Evolutionary conservation across 2,888 invertebrate species (phyloP).

Genomic region (Erebia ligea): DNA sequence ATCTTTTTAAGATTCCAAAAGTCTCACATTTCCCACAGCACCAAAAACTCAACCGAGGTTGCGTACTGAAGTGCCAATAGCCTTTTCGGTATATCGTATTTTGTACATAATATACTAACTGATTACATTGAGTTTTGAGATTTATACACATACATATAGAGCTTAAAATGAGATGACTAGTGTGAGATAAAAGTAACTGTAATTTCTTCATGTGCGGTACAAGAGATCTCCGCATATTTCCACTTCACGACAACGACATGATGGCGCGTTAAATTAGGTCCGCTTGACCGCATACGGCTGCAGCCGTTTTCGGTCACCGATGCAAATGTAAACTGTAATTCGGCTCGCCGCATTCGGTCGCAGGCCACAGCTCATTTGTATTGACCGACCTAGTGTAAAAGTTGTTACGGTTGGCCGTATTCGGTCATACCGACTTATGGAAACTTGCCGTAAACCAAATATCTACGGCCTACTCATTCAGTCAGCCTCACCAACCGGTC

Average conservation of each 20-base stretch:
- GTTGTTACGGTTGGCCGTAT: too few relatives aligned
- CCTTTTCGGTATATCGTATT: slow-evolving; percentile 31
- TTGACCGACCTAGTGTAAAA: too few relatives aligned
- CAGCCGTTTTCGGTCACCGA: too few relatives aligned
- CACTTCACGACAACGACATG: slow-evolving; percentile 17
- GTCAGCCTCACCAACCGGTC: too few relatives aligned
- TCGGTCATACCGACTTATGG: too few relatives aligned
- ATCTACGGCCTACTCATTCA: too few relatives aligned
- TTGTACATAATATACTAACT: slow-evolving; percentile 21
- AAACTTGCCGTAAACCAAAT: too few relatives aligned
- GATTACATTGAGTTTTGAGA: slow-evolving; percentile 8
- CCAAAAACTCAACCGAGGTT: slow-evolving; percentile 22
- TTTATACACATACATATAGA: background rate
- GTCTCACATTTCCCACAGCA: slow-evolving; percentile 18
- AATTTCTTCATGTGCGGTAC: slow-evolving; percentile 37
- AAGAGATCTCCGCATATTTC: slow-evolving; percentile 25
- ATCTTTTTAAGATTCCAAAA: slow-evolving; percentile 19
- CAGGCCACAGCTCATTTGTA: too few relatives aligned
- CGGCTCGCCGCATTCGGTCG: too few relatives aligned
- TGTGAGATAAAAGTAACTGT: slow-evolving; percentile 36
- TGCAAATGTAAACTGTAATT: too few relatives aligned
- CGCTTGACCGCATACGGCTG: too few relatives aligned
- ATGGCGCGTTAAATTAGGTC: too few relatives aligned
- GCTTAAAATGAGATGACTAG: slow-evolving; percentile 19
- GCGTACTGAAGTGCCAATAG: slow-evolving; percentile 28